These are phyloP conservation scores for Hippopotamus amphibius DNA, from an alignment of 2,113 vertebrate species.

Conservation along the genomic window DNA sequence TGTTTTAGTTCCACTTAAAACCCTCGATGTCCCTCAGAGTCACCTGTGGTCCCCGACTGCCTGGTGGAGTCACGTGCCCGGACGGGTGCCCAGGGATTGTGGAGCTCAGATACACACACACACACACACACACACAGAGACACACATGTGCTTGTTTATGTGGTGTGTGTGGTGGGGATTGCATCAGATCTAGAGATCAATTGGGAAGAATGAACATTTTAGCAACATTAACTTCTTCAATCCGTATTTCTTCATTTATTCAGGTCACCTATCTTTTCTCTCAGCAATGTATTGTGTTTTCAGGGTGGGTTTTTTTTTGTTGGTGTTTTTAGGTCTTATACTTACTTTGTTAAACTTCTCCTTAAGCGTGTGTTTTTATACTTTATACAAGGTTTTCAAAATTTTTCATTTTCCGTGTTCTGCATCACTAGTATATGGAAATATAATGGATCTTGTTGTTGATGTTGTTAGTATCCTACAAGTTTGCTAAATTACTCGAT, in stretches of 20 bases:
- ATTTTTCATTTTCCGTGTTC: neutral
- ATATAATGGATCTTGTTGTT: fast-evolving
- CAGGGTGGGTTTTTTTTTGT: neutral
- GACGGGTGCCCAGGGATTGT: neutral
- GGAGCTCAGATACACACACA: neutral
- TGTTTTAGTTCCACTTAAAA: neutral
- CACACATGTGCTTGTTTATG: neutral
- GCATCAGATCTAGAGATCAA: fast-evolving
- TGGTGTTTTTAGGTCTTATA: neutral
- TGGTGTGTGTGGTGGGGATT: too few relatives aligned
- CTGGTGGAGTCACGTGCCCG: fast-evolving
- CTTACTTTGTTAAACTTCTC: neutral
- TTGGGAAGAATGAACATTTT: neutral
- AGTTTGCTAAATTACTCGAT: neutral
- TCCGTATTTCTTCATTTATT: neutral
- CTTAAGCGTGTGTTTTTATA: neutral
- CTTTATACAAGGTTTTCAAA: too few relatives aligned
- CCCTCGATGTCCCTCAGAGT: too few relatives aligned
- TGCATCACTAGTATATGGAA: fast-evolving
- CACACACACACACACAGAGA: neutral
- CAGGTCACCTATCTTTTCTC: neutral
- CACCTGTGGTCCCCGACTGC: neutral
- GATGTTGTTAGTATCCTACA: too few relatives aligned
- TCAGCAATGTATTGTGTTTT: neutral
- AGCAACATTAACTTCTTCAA: neutral